Percentiles rank a stretch among this genome's conserved stretches.
Conservation (phyloP, 2,888 invertebrate species). For the Smittia aterrima region DNA sequence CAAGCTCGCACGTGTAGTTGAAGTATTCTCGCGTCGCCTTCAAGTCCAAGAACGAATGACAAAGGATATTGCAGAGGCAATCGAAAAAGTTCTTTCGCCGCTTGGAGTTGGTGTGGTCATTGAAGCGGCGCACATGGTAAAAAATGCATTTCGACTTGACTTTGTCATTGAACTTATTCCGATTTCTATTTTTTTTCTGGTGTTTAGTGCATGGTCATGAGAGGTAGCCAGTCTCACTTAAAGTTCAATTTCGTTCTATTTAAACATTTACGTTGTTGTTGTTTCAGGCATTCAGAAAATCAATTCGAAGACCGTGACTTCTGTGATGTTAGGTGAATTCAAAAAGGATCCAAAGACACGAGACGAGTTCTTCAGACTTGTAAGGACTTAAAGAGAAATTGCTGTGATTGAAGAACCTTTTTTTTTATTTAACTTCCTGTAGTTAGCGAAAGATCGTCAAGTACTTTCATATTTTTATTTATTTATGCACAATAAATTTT, state of each 20-base stretch:
- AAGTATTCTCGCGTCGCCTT: slow-evolving; percentile 19
- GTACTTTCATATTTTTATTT: not conserved
- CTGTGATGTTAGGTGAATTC: slow-evolving; percentile 32
- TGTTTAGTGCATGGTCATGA: slow-evolving; percentile 34
- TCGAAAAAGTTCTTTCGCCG: slow-evolving; percentile 7
- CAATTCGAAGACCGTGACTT: slow-evolving; percentile 31
- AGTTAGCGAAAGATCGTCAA: not conserved
- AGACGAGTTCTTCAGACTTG: slow-evolving; percentile 33
- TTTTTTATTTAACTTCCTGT: too few relatives aligned
- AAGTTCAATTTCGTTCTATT: not conserved
- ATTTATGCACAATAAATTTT: slow-evolving; percentile 16
- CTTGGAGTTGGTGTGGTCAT: slow-evolving; percentile 31
- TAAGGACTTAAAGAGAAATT: not conserved
- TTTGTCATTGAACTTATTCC: slow-evolving; percentile 17
- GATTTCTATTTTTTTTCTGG: not conserved
- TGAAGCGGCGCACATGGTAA: slow-evolving; percentile 38
- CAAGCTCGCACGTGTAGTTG: slow-evolving; percentile 34
- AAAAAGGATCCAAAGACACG: slow-evolving; percentile 25
- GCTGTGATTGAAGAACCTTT: slow-evolving; percentile 5
- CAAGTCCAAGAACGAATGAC: slow-evolving; percentile 39
- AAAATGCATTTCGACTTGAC: not conserved
- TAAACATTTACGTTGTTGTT: not conserved
- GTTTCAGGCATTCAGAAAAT: slow-evolving; percentile 34
- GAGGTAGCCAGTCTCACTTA: slow-evolving; percentile 2
- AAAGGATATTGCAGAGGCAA: slow-evolving; percentile 31